Base-by-base conservation (phyloP, 2,797 vertebrate genomes). In the Glyptemys insculpta region DNA sequence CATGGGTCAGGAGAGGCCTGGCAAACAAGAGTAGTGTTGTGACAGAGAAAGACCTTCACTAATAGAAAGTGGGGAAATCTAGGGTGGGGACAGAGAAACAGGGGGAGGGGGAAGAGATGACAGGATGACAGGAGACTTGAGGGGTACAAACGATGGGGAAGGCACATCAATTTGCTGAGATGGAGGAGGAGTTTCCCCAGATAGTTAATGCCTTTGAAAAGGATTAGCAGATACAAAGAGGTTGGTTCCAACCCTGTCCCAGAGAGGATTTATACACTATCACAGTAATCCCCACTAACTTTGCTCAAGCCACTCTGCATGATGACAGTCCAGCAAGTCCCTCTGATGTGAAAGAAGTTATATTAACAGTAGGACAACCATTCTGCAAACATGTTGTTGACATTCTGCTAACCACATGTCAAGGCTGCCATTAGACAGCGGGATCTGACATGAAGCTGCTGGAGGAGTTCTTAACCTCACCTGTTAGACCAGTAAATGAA, bases 61-160 rank as follows among this genome's bases (percentile, higher is more conserved):
- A 34, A 12, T 8, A 12, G 47, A 79, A 83, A 88, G 80, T 0
- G 2, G 84, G 9, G 31, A 54, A 49, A 5, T 1, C 0, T 1
- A n/a, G 15, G 16, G 15, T n/a, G 34, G 34, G 34, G 8, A n/a
- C 34, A 65, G 62, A 65, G 62, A 65, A 16, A 19, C 16, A 29
- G 12, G 8, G 34, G 6, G 34, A 19, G n/a, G 12, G 12, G 18
- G n/a, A 37, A 21, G 65, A 37, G 9, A n/a, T 21, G 9, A 37
- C n/a, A 68, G 19, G 9, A n/a, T 21, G 8, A 37, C n/a, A 68
- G 19, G 18, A 68, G n/a, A 68, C 65, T 21, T 18, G 65, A 21
- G n/a, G 15, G n/a, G 65, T 21, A 65, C 65, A 37, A 68, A 37
- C 5, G 5, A 37, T 37, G n/a, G n/a, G 19, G 19, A 68, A 37